A percentile compares a stretch with the other conserved stretches of the same genome.
Evolutionary conservation across 2,797 vertebrate genomes (phyloP).

Genomic region (Platyrinchus mystaceus): DNA sequence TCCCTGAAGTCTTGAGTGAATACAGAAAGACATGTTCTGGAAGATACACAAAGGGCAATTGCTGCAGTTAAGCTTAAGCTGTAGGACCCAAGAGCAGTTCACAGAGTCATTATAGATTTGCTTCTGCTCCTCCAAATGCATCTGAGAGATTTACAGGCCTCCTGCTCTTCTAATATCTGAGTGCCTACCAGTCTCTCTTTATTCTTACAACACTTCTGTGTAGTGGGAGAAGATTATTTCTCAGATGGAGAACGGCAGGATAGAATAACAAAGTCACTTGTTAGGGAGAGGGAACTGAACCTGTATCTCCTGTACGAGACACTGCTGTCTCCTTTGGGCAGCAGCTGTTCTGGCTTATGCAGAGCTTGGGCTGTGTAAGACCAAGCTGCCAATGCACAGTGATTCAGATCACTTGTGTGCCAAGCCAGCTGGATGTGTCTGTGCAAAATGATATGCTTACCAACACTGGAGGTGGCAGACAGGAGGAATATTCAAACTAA

Average conservation of each 20-base stretch:
- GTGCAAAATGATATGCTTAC: not conserved
- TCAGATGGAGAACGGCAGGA: not conserved
- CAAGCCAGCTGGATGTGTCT: not conserved
- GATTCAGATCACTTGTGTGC: not conserved
- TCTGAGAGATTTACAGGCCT: not conserved
- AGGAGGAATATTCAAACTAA: not conserved
- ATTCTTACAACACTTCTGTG: not conserved
- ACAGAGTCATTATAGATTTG: not conserved
- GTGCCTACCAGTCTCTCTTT: not conserved
- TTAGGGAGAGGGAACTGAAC: not conserved
- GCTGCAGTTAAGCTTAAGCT: not conserved
- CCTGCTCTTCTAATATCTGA: not conserved
- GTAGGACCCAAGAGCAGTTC: not conserved
- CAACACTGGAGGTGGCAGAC: not conserved
- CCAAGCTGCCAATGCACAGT: fast-evolving
- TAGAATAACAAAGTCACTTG: not conserved
- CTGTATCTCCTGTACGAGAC: not conserved
- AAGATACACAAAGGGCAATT: not conserved
- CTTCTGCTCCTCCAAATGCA: not conserved
- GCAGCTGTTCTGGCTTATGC: not conserved
- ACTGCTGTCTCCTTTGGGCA: not conserved
- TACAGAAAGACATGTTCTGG: not conserved
- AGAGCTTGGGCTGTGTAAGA: not conserved
- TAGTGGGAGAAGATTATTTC: not conserved
- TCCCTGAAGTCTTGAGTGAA: not conserved